Conservation (phyloP, 1,140 invertebrate species). For the Trichonephila clavipes region DNA sequence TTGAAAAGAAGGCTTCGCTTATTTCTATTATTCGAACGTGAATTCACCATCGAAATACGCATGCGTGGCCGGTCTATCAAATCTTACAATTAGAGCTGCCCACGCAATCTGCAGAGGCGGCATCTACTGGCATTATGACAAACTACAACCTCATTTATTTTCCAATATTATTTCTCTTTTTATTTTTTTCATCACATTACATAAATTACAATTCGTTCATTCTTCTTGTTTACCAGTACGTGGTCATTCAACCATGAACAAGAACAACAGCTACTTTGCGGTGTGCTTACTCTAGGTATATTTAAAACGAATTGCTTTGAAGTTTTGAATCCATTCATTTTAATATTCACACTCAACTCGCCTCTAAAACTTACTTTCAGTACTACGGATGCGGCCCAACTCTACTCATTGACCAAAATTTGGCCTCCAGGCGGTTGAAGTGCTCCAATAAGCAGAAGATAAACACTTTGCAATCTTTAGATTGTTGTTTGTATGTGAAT, state of each 20-base stretch:
- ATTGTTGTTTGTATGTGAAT: no score
- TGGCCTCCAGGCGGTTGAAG: not conserved
- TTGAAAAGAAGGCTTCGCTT: not conserved
- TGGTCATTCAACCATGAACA: constrained; percentile 47
- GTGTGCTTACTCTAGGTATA: not conserved
- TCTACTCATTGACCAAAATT: not conserved
- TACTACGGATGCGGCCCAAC: not conserved
- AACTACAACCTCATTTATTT: constrained; percentile 72
- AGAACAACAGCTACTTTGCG: not conserved
- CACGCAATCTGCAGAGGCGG: constrained; percentile 56
- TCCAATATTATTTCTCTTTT: not conserved
- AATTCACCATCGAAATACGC: constrained; percentile 1
- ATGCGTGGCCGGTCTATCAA: constrained; percentile 34
- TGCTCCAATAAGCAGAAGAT: no score
- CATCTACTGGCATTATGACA: constrained; percentile 64
- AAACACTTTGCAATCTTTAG: no score
- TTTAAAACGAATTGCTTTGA: not conserved
- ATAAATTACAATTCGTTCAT: constrained; percentile 42
- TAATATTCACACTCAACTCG: not conserved
- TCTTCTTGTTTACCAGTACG: not conserved
- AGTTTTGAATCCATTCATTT: not conserved
- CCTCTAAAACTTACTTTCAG: not conserved
- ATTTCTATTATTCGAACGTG: constrained; percentile 58
- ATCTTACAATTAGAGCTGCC: constrained; percentile 37
- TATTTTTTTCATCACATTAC: constrained; percentile 18